Base-by-base conservation (phyloP, 1,140 invertebrate species). In the Oreohelix idahoensis region DNA sequence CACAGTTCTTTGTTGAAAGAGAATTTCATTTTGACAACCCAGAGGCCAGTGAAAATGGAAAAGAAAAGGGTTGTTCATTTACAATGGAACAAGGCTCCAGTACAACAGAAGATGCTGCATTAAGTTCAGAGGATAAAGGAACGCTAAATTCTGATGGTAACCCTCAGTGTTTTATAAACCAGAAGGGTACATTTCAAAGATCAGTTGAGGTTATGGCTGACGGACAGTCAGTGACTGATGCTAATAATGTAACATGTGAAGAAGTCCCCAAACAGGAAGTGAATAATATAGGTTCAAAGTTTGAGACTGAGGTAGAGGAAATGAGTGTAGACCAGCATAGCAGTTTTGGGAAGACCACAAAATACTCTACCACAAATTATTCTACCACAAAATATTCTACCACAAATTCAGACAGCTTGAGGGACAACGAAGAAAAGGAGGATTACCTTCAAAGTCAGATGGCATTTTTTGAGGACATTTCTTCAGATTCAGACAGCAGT, bases 391-490 rank as follows among this genome's bases (percentile, higher is more conserved):
- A n/a, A n/a, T n/a, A n/a, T n/a, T 58, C 23, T 23, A 4, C 15
- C 20, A 26, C 15, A 10, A 70, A 35, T 15, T 45, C 38, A 42
- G 71, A 73, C 42, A n/a, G 38, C 32, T 8, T 38, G 35, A 39
- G 23, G 36, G 38, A 69, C 23, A 26, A 36, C 4, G 69, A 42
- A 8, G 69, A 49, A 1, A 53, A 63, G 49, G 71, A 82, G 32
- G 80, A 75, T 23, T 82, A 49, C 35, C 45, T 82, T 11, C 71
- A 82, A 58, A 17, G 80, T 39, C 80, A 82, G 42, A 82, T 82
- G 80, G 80, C 80, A 23, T 82, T 82, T 35, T 82, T 74, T 75
- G 80, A 82, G 32, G 80, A 82, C 42, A 82, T 82, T 36, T 82
- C 80, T 29, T 82, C 80, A 58, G 71, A 73, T 58, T 75, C 80